These are phyloP conservation scores for Philypnodon macrostomus DNA, from an alignment of 2,797 vertebrate species.

Conservation along the genomic window DNA sequence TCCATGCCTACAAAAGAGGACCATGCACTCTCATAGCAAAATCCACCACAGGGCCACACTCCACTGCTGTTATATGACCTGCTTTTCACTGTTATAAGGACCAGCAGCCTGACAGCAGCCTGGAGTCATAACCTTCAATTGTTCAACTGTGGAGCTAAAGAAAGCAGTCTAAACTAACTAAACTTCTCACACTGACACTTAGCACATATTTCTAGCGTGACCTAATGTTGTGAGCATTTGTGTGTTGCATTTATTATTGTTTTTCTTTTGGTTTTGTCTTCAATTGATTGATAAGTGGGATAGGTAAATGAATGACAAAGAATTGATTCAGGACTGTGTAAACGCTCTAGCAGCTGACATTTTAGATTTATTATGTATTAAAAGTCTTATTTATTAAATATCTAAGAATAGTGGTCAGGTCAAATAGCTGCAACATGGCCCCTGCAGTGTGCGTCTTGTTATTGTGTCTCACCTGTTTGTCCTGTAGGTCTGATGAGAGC, in stretches of 20 bases:
- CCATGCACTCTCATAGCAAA: constrained; percentile 3
- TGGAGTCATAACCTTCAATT: not conserved
- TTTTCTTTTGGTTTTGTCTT: too few relatives aligned
- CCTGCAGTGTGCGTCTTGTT: not conserved
- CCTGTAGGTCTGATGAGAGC: constrained; percentile 97
- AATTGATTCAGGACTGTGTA: too few relatives aligned
- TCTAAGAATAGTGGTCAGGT: too few relatives aligned
- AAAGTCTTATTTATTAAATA: too few relatives aligned
- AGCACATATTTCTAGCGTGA: too few relatives aligned
- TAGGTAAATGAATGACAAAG: too few relatives aligned
- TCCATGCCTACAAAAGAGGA: constrained; percentile 5
- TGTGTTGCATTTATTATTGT: too few relatives aligned
- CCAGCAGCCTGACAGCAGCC: constrained; percentile 4
- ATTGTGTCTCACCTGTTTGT: constrained; percentile 85
- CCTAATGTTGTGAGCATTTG: too few relatives aligned
- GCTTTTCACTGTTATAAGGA: constrained; percentile 8
- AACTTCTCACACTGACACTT: not conserved
- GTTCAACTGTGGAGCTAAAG: constrained; percentile 6
- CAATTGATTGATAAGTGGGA: too few relatives aligned
- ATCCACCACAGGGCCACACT: not conserved
- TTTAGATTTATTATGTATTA: too few relatives aligned
- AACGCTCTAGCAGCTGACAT: too few relatives aligned
- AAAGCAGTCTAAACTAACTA: not conserved
- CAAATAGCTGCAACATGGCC: too few relatives aligned
- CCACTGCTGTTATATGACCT: constrained; percentile 7